Evolutionary conservation across 2,888 invertebrate species (phyloP), one percentile per base, ranked within the genome.

Genomic region (Charanyca ferruginea): DNA sequence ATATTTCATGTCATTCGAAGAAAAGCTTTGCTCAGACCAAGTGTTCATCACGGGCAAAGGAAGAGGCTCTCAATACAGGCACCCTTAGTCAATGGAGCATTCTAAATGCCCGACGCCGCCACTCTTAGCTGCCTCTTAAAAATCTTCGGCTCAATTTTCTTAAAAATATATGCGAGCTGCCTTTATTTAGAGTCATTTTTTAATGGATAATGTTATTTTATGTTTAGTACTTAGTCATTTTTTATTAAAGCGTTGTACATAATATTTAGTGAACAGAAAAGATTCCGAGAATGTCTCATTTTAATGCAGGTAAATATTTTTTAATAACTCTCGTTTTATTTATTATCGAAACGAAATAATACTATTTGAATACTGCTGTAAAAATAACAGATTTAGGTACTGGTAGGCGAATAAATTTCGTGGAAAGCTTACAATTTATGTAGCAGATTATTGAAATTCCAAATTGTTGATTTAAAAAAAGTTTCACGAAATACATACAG

Each of bases 31-130:
- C 42, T 67, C 16, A 41, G 22, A 53, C 18, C n/a, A 72, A 79
- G 77, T 69, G 66, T 58, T 73, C 75, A 79, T 80, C 69, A 66
- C 45, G 20, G 64, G 49, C 61, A 80, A 84, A 78, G 66, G 49
- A 81, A 87, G 84, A 65, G 80, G 51, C 81, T 69, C 85, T 87
- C 81, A 73, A 87, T 84, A 80, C 47, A 79, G 77, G 76, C 62
- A 70, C 77, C 72, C 83, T 85, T 61, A 64, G 55, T 53, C 60
- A 83, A 83, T 66, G 70, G 80, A 77, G 60, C 23, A 65, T 68
- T 81, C 67, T 71, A 68, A 59, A 53, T 60, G 61, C 74, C 67
- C 68, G 49, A 53, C 68, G 67, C 64, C 48, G 64, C 61, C 66
- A 73, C 74, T 77, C 79, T 79, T 47, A 76, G 73, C 55, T 66